Evolutionary conservation across 2,113 vertebrate genomes (phyloP), one percentile per base, ranked within the genome.

Genomic region (Alethe diademata): DNA sequence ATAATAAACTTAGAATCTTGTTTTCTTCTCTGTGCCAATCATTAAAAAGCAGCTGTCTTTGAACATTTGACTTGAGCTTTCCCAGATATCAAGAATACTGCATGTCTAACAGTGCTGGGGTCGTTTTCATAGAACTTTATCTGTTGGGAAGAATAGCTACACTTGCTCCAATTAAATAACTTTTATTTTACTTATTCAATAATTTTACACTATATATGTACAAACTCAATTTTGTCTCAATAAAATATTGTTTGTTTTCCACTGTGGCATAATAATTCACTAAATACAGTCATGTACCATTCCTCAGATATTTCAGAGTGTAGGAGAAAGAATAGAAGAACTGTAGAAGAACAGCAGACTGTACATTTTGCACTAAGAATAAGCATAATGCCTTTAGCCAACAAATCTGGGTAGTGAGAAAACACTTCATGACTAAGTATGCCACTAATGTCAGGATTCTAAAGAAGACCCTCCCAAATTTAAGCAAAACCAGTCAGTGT

Each of bases 261-360:
- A 45, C n/a, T 92, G 25, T 67, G 25, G 75, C 67, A 83, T 78
- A 92, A 84, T 74, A 31, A 53, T 51, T 42, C 43, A 36, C 56
- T 78, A 93, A 94, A 86, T 73, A 47, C 14, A 88, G 56, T 92
- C 64, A 78, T 71, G 85, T 87, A 83, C 90, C 94, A 97, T 97
- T 97, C 93, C 65, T 94, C 31, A 25, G 83, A 97, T 96, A 70
- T 72, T 96, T 97, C 60, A 84, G 86, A 86, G 86, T 88, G 96
- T 96, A 88, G 96, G 95, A 96, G 93, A 96, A 95, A 94, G 82
- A 96, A 95, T 64, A 76, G 74, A 67, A 88, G 75, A 62, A 50
- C 82, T 74, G 69, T 86, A 74, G 40, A 25, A 61, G 48, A 80
- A 80, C 75, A 95, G 79, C 57, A 90, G 65, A 47, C 57, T 65